Evolutionary conservation across 30 jellyfish, hydroid and myxozoan species (phyloP).

Genomic region (Cassiopea andromeda): DNA sequence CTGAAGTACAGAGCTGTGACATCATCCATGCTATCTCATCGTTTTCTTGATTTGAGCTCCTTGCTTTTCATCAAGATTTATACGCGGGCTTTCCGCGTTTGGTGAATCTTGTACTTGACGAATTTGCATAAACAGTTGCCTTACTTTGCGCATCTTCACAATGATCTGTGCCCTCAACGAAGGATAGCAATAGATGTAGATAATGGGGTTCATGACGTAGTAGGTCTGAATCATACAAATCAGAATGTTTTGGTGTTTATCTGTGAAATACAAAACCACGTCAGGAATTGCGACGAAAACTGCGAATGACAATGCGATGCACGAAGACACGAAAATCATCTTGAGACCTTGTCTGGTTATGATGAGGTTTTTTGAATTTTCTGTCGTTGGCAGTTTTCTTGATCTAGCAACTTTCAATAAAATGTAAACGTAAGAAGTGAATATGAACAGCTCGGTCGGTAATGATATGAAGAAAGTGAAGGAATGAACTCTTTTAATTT

Average conservation of each 20-base stretch:
- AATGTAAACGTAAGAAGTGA: conserved; percentile 14
- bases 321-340: conserved; percentile 13
- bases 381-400: background rate
- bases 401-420: background rate
- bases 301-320: conserved; percentile 45
- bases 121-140: background rate
- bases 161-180: conserved; percentile 14
- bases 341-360: conserved; percentile 35
- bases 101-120: background rate
- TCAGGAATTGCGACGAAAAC: conserved; percentile 49
- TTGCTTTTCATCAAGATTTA: background rate
- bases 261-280: background rate
- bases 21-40: background rate
- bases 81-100: background rate
- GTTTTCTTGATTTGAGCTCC: background rate
- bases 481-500: background rate
- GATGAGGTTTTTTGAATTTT: background rate
- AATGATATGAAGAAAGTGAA: conserved; percentile 19
- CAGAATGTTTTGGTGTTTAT: background rate
- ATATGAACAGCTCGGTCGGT: conserved; percentile 32
- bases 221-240: conserved; percentile 17
- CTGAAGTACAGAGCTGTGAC: background rate
- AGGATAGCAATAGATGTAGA: conserved; percentile 42
- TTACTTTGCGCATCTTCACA: background rate
- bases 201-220: conserved; percentile 32